Evolutionary conservation across 2,888 invertebrate species (phyloP), one percentile per base, ranked within the genome.

Genomic region (Cryptosula pallasiana): DNA sequence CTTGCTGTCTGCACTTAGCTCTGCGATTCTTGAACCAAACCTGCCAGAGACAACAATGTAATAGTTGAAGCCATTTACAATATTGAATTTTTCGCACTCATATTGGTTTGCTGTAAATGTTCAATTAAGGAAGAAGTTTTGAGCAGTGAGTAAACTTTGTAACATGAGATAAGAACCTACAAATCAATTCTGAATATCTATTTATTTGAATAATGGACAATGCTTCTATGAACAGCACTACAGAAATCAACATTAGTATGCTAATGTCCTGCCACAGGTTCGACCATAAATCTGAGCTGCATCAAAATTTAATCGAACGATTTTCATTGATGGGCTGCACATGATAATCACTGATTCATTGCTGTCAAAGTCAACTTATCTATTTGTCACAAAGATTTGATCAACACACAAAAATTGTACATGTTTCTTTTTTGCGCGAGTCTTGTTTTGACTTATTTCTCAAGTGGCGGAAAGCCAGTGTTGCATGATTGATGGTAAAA

Each of bases 11-110:
- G 83, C 94, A 94, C 87, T 98, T 98, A 79, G 98, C 98, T 75
- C 98, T 90, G 57, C 98, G 90, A 85, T 98, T 98, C 84, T 98
- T 98, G 87, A 98, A 98, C 98, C 98, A 98, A 32, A 98, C 98
- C 96, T 97, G 89, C 2, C 25, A 63, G 5, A 57, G n/a, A n/a
- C n/a, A n/a, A n/a, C n/a, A n/a, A n/a, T n/a, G n/a, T n/a, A n/a
- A n/a, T n/a, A n/a, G n/a, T n/a, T n/a, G n/a, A n/a, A n/a, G n/a
- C n/a, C n/a, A n/a, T n/a, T n/a, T n/a, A n/a, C n/a, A n/a, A n/a
- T n/a, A n/a, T n/a, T n/a, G n/a, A n/a, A n/a, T n/a, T n/a, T n/a
- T n/a, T n/a, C n/a, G n/a, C n/a, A n/a, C n/a, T n/a, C n/a, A n/a
- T n/a, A n/a, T n/a, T n/a, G n/a, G n/a, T n/a, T n/a, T n/a, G n/a